Conservation (phyloP, 2,888 invertebrate species). For the Cistogaster globosa region DNA sequence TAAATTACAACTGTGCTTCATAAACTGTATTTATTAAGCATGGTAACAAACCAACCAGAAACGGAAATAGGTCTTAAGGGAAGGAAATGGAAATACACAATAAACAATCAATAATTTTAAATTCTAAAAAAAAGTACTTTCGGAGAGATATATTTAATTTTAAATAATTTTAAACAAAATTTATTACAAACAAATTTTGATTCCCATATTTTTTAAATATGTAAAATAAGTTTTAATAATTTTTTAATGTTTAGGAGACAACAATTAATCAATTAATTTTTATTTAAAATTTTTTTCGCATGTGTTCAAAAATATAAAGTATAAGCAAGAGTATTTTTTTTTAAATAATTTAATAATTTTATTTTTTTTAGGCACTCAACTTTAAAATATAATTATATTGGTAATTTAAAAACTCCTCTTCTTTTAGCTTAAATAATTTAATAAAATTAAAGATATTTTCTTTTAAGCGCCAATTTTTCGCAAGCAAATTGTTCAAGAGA, state of each 20-base stretch:
- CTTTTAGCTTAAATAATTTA: conserved; percentile 3
- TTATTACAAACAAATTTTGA: too few species aligned
- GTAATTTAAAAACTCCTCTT: neutral
- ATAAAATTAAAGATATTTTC: neutral
- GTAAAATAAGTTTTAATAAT: too few species aligned
- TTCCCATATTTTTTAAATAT: too few species aligned
- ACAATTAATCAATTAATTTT: too few species aligned
- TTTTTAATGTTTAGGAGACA: too few species aligned
- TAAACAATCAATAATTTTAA: too few species aligned
- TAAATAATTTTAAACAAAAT: too few species aligned
- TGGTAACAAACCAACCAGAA: conserved; percentile 1
- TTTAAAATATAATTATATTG: too few species aligned
- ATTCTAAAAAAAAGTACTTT: neutral
- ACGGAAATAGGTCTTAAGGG: conserved; percentile 19
- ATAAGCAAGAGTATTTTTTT: neutral
- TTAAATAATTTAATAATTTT: neutral
- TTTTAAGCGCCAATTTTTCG: conserved; percentile 5
- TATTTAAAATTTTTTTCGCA: too few species aligned
- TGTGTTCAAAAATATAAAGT: too few species aligned
- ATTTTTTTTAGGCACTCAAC: neutral
- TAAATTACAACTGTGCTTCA: conserved; percentile 24
- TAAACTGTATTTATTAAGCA: conserved; percentile 13
- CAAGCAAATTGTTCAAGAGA: neutral
- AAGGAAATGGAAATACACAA: conserved; percentile 5
- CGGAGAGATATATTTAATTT: too few species aligned